Base-by-base conservation (phyloP, 2,888 invertebrate species). In the Thelaira solivaga region DNA sequence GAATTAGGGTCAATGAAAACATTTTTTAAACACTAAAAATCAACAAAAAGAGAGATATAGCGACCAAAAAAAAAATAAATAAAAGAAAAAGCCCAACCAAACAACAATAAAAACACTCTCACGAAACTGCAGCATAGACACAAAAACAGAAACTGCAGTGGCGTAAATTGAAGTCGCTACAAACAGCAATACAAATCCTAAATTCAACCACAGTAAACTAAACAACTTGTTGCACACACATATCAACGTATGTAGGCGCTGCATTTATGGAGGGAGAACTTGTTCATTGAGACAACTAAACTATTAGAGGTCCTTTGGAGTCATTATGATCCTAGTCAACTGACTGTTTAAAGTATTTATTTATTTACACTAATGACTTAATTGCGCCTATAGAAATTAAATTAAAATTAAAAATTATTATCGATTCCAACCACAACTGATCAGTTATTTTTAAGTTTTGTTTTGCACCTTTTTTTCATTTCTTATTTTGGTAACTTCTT, bases 1-100 rank as follows among this genome's bases (percentile, higher is more conserved):
- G 76, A 65, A 78, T 78, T 78, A 78, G 69, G 69, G 78, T 74
- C 78, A 78, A 78, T 78, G 78, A 74, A 74, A 78, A 78, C 34
- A 49, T 34, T 39, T 16, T 62, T 64, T 47, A 45, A 59, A 59
- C 24, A 73, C 51, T 13, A 57, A 36, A 43, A 72, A 26, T 29
- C 34, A 43, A 39, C 31, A 11, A 55, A 67, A 61, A 62, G 11
- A 11, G 0, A 51, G 10, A 1, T 0, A 34, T 4, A 41, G 2
- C 13, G 26, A 6, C 20, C 1, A 6, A 16, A 20, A n/a, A n/a
- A 55, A 10, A 55, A 20, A 16, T 16, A 11, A 31, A 51, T 49
- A 22, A 36, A 57, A 24, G 24, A 53, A 72, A 47, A 71, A 76
- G 59, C 53, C 47, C 41, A 61, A 26, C 34, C 51, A 45, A 41